Evolutionary conservation across 2,113 vertebrate species (phyloP), one percentile per base, ranked within the genome.

Genomic region (Tachuris rubrigastra): DNA sequence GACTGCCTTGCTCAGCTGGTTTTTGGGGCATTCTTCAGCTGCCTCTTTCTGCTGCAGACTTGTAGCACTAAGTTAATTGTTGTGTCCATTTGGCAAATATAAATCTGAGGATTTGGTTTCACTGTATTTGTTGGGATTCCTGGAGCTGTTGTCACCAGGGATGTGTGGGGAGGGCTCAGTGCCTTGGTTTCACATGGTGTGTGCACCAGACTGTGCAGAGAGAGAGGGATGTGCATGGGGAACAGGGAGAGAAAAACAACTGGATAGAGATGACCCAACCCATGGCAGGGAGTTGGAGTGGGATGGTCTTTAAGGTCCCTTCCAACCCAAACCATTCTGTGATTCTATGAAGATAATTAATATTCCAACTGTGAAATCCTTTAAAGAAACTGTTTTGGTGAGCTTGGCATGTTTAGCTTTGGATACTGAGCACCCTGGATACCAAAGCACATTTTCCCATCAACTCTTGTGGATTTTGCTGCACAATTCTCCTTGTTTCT

Each of bases 61-160:
- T 17, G 4, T 7, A 74, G 31, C 50, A 71, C 37, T 2, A 49
- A 63, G 8, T 59, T 59, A 10, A 55, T 72, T 11, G 31, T 31
- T 0, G 0, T 8, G 17, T 75, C 35, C 7, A 6, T 76, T 92
- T 83, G 44, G 30, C 35, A 47, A 35, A 14, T 21, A 15, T 14
- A 50, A 71, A 62, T 9, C 19, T 3, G 12, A 21, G 9, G 1
- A 15, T 25, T 66, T 58, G n/a, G 6, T 59, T 58, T 18, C 20
- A 9, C 12, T 15, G 1, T 42, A 14, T 33, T 76, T 52, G 3
- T 30, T 39, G 50, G 55, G 41, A 25, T 72, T 23, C 37, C 39
- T 66, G 69, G 37, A 24, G 75, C 53, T 0, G 0, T 37, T 60
- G 14, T 53, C 50, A 39, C 49, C 25, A 8, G 2, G 1, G 8